Evolutionary conservation across 2,888 invertebrate genomes (phyloP).

Genomic region (Phragmatobia fuliginosa): DNA sequence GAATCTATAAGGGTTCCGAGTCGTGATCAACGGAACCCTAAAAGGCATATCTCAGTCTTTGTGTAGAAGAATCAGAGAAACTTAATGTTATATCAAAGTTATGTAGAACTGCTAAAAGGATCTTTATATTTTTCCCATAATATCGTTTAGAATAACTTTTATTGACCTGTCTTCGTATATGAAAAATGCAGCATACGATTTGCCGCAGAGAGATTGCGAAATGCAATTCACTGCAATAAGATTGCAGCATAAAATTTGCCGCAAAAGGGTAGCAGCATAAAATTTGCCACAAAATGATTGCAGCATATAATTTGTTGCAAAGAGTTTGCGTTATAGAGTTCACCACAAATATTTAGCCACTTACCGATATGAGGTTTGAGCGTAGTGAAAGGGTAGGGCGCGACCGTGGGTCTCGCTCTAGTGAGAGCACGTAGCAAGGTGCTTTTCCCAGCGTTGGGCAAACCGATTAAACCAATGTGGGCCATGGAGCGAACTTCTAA

Average conservation of each 20-base stretch:
- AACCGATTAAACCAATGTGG: conserved; percentile 91
- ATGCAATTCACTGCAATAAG: too few relatives aligned
- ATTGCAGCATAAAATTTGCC: not conserved
- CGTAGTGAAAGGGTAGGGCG: conserved; percentile 97
- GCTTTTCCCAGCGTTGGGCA: conserved; percentile 98
- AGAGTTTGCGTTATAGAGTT: not conserved
- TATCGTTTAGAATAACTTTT: too few relatives aligned
- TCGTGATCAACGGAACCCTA: too few relatives aligned
- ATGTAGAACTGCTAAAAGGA: too few relatives aligned
- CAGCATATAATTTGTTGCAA: not conserved
- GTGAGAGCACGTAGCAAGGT: conserved; percentile 94
- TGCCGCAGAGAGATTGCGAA: not conserved
- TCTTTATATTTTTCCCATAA: too few relatives aligned
- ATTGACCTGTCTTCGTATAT: too few relatives aligned
- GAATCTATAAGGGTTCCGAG: too few relatives aligned
- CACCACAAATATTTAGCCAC: not conserved
- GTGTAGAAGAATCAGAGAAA: too few relatives aligned
- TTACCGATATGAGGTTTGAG: conserved; percentile 82
- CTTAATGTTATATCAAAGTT: too few relatives aligned
- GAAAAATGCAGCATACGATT: too few relatives aligned
- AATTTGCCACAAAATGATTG: not conserved
- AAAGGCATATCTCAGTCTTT: too few relatives aligned
- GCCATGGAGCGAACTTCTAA: conserved; percentile 97
- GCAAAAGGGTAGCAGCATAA: not conserved
- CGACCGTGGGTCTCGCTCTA: conserved; percentile 95